Base-by-base conservation (phyloP, 2,888 invertebrate genomes). In the Spicauda simplicius region DNA sequence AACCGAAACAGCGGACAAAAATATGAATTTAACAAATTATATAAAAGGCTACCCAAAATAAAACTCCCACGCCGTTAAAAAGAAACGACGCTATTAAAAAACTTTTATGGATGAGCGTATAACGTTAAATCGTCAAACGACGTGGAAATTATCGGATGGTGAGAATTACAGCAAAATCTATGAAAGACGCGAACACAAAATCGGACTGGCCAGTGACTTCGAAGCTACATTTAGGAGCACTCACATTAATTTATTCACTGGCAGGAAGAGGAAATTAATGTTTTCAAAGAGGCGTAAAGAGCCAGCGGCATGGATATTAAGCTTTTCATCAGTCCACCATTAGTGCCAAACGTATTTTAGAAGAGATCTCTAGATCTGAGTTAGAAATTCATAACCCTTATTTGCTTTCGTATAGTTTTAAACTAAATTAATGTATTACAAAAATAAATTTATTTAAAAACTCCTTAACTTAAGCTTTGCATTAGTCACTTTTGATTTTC, bases 191-290 rank as follows among this genome's bases (percentile, higher is more conserved):
- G 61, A 25, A 25, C 25, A 25, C 3, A 68, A 72, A 71, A 71
- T 68, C 69, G 64, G 55, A 59, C 55, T 68, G 69, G 59, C 69
- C 69, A 63, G 68, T 74, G 71, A 74, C 72, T 74, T 75, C 67
- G 48, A 30, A 64, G 62, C 69, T 72, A 73, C 74, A 73, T 72
- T 72, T 72, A 70, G 69, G 64, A 69, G 71, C 71, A 73, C 74
- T 77, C 70, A 72, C 74, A 80, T 83, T 81, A 84, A 81, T 86
- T 84, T 80, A 83, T 83, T 82, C 77, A 80, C 75, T 73, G 76
- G 74, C 77, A 80, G 81, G 80, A 82, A 79, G 79, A 76, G 83
- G 82, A 86, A 88, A 89, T 89, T 85, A 86, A 85, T 82, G 80
- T 78, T 81, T 77, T 81, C 82, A 88, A 87, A 86, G 84, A 80